Percentiles rank a stretch among this genome's conserved stretches.
These are phyloP conservation scores for Antrozous pallidus DNA, from an alignment of 2,797 vertebrate genomes.

Conservation along the genomic window DNA sequence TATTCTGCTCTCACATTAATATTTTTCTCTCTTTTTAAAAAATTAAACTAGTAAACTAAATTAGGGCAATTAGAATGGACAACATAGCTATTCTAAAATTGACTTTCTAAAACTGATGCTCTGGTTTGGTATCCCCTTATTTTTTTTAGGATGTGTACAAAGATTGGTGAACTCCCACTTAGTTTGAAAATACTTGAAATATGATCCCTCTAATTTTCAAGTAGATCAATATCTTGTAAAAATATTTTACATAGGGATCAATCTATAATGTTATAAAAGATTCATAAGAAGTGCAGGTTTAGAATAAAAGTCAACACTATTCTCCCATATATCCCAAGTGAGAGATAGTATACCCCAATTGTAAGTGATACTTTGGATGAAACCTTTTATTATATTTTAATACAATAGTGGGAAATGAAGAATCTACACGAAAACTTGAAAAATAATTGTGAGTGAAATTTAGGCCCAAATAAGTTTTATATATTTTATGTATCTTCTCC, in stretches of 20 bases:
- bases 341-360: neutral
- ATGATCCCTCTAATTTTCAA: neutral
- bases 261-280: neutral
- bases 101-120: slow-evolving; percentile 15
- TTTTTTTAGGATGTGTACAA: neutral
- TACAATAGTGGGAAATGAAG: neutral
- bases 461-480: slow-evolving; percentile 2
- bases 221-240: neutral
- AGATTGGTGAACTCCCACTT: slow-evolving; percentile 2
- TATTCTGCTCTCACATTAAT: neutral
- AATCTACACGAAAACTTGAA: neutral
- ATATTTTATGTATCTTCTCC: neutral
- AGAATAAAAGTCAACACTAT: neutral
- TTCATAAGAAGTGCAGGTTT: slow-evolving; percentile 3
- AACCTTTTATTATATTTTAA: slow-evolving; percentile 43
- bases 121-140: neutral
- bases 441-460: slow-evolving; percentile 38
- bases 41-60: slow-evolving; percentile 20
- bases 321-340: neutral
- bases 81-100: slow-evolving; percentile 8
- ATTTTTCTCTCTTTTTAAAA: neutral
- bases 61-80: neutral
- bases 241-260: slow-evolving; percentile 35
- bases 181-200: slow-evolving; percentile 14
- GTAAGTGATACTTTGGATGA: slow-evolving; percentile 5